Conservation (phyloP, 2,797 vertebrate genomes). For the Oreochromis mossambicus region DNA sequence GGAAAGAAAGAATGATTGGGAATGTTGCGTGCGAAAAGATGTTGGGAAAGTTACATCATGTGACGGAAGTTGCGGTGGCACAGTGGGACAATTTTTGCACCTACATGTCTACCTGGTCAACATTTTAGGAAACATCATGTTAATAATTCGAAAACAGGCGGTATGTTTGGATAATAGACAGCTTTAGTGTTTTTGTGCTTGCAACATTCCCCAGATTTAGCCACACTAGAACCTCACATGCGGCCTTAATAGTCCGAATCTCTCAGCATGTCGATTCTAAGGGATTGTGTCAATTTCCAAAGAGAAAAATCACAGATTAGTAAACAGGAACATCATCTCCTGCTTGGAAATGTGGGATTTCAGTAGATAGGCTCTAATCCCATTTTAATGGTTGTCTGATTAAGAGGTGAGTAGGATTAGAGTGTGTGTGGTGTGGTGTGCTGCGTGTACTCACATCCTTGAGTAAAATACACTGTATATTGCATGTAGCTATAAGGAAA, state of each 20-base stretch:
- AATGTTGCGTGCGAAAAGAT: too few species aligned
- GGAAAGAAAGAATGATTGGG: too few species aligned
- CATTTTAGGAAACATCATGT: not conserved
- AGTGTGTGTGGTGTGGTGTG: not conserved
- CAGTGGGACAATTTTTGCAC: too few species aligned
- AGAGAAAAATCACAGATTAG: slow-evolving; percentile 55
- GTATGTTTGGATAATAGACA: not conserved
- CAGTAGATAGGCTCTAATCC: slow-evolving; percentile 71
- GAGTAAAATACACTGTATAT: not conserved
- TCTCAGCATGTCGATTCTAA: not conserved
- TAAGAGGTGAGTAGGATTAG: slow-evolving; percentile 73
- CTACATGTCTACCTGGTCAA: not conserved
- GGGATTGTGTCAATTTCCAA: slow-evolving; percentile 26
- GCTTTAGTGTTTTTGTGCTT: not conserved
- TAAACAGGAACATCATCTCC: slow-evolving; percentile 65
- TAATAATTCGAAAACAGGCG: not conserved
- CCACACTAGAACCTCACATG: not conserved
- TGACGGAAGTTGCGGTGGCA: too few species aligned
- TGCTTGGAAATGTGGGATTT: slow-evolving; percentile 62
- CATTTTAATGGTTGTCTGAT: slow-evolving; percentile 80
- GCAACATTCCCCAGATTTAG: slow-evolving; percentile 4
- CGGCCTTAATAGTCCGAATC: not conserved
- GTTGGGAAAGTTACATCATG: too few species aligned
- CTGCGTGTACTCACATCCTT: not conserved
- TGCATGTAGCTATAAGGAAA: not conserved